phyloP scores from a whole-genome alignment of 2,888 invertebrate species.

The Dynastes tityus region DNA sequence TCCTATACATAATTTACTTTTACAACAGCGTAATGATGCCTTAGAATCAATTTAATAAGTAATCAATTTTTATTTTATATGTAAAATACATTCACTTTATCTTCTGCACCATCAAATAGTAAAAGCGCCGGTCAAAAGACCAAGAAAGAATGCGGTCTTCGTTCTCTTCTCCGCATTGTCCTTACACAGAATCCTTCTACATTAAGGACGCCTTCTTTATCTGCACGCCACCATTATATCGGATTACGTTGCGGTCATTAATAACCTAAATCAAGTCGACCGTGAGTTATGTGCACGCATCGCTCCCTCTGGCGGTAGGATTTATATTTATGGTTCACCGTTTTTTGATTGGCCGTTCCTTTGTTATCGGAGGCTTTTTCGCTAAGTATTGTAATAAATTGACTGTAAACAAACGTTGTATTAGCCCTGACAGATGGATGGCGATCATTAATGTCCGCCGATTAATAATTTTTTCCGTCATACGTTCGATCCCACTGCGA shows the following conservation, averaged over 20 bases:
- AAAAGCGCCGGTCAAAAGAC: conserved; percentile 35
- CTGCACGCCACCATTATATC: conserved; percentile 59
- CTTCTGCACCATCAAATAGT: conserved; percentile 11
- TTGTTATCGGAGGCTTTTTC: conserved; percentile 46
- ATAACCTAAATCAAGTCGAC: conserved; percentile 54
- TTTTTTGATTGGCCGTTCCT: conserved; percentile 49
- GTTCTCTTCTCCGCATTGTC: conserved; percentile 35
- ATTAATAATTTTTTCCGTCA: conserved; percentile 49
- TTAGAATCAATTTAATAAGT: no score
- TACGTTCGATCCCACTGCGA: conserved; percentile 44
- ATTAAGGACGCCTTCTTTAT: conserved; percentile 59
- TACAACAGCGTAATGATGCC: no score
- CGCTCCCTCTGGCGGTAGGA: conserved; percentile 50
- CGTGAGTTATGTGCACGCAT: conserved; percentile 58
- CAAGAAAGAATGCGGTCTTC: conserved; percentile 6
- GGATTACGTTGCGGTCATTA: conserved; percentile 59
- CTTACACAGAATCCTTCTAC: conserved; percentile 58
- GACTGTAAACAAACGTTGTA: conserved; percentile 49
- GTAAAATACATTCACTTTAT: not conserved
- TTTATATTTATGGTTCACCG: conserved; percentile 57
- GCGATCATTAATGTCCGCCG: conserved; percentile 46
- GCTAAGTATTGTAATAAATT: conserved; percentile 48
- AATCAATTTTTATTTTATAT: no score
- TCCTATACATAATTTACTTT: no score
- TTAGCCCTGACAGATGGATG: conserved; percentile 47